Evolutionary conservation across 2,113 vertebrate genomes (phyloP), one percentile per base, ranked within the genome.

Genomic region (Siniperca chuatsi): DNA sequence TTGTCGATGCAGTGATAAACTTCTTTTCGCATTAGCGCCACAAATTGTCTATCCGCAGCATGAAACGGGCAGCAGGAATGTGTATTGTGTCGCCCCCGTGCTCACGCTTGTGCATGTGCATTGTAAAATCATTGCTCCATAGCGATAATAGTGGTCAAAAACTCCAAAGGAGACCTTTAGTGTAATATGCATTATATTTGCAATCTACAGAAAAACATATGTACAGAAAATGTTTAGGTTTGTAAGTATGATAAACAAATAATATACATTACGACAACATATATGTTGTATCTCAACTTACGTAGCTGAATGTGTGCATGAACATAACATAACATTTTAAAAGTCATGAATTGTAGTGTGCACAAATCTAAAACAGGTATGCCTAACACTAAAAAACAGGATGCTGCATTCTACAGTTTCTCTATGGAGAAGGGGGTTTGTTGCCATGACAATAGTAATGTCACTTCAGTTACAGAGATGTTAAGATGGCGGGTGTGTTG

Each of bases 391-490:
- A 80, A 81, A 29, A 82, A 89, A 71, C 82, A 90, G 75, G 79
- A 87, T 44, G 62, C 80, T 62, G 82, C 60, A 1, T 67, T 75
- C 55, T 44, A 62, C 89, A 65, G 67, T 82, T 87, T 70, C 87
- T 85, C 84, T 62, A 61, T 87, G 80, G 80, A 83, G 85, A 87
- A 78, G 80, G 75, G 92, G 89, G 79, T 87, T 92, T 90, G 95
- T 95, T 95, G 94, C 94, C 94, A 95, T 95, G 94, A 95, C 90
- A 92, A 95, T 94, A 89, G 86, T 93, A 93, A 95, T 95, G 94
- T 93, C 91, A 89, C 89, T 92, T 92, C 89, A 91, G 80, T 87
- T 79, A 93, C 86, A 87, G 89, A 87, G 91, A 93, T 87, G 90
- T 90, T 84, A 90, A 92, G 84, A 93, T 93, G 92, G 91, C 85